A percentile compares a stretch with the other conserved stretches of the same genome.
These are phyloP conservation scores for Orchesella cincta DNA, from an alignment of 1,140 invertebrate species.

Conservation along the genomic window DNA sequence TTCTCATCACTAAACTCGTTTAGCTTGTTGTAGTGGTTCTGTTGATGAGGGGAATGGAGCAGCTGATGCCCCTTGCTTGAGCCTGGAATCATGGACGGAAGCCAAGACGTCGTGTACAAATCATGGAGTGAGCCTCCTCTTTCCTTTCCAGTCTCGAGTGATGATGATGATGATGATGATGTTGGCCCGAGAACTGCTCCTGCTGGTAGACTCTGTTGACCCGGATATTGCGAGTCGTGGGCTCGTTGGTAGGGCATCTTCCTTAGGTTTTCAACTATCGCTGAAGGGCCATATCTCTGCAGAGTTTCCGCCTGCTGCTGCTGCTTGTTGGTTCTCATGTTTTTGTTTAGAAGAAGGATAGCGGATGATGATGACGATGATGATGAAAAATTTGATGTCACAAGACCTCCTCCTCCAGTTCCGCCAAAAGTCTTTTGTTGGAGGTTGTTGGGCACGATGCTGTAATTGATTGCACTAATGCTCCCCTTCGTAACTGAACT, in stretches of 20 bases:
- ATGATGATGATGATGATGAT: not conserved
- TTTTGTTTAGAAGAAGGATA: no score
- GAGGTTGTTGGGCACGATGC: not conserved
- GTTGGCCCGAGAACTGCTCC: not conserved
- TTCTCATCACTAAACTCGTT: not conserved
- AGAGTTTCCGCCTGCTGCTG: no score
- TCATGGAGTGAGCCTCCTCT: not conserved
- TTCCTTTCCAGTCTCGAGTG: not conserved
- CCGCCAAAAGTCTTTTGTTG: no score
- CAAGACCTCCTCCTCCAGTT: not conserved
- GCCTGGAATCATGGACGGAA: slow-evolving; percentile 18
- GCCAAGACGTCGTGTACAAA: slow-evolving; percentile 30
- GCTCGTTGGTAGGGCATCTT: no score
- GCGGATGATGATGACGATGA: no score
- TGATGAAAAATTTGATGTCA: no score
- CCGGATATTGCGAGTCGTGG: not conserved
- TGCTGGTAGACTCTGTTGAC: not conserved
- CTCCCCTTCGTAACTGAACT: not conserved
- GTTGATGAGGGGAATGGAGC: slow-evolving; percentile 3
- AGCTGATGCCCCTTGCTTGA: not conserved
- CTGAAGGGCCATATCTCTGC: no score
- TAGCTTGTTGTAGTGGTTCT: not conserved
- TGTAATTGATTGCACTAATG: slow-evolving; percentile 8
- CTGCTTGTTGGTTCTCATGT: no score
- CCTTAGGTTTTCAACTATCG: no score